Conservation (phyloP, 2,797 vertebrate genomes). For the Hoplostethus mediterraneus region DNA sequence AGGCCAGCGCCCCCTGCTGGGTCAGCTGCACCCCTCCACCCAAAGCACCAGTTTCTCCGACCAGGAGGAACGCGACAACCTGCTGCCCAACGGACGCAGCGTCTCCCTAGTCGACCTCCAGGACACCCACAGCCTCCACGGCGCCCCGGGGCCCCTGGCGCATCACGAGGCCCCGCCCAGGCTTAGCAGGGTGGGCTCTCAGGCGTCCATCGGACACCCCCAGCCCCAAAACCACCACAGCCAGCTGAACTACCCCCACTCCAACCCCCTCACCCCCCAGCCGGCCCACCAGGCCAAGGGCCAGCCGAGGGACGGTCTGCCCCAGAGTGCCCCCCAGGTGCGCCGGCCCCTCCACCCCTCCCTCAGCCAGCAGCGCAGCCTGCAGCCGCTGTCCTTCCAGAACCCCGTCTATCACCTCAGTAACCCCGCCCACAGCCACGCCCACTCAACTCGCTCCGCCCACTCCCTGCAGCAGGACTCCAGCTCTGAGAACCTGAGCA, state of each 20-base stretch:
- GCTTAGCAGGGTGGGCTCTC: slow-evolving; percentile 86
- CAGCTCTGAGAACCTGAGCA: slow-evolving; percentile 94
- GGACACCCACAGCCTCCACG: slow-evolving; percentile 82
- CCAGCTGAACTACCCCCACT: slow-evolving; percentile 70
- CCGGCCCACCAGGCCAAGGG: slow-evolving; percentile 70
- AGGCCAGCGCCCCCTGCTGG: slow-evolving; percentile 86
- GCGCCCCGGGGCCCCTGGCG: slow-evolving; percentile 61
- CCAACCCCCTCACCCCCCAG: slow-evolving; percentile 81
- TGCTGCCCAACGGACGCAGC: slow-evolving; percentile 90
- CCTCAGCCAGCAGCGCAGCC: slow-evolving; percentile 88
- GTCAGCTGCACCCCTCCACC: slow-evolving; percentile 85
- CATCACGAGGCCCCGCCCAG: slow-evolving; percentile 86
- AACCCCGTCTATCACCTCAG: slow-evolving; percentile 96
- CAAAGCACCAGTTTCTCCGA: slow-evolving; percentile 89
- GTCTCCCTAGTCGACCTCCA: slow-evolving; percentile 96
- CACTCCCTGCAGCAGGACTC: slow-evolving; percentile 85
- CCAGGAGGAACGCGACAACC: slow-evolving; percentile 85
- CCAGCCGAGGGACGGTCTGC: slow-evolving; percentile 80
- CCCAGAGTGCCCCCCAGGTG: slow-evolving; percentile 93
- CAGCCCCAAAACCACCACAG: slow-evolving; percentile 78
- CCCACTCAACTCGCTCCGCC: slow-evolving; percentile 63
- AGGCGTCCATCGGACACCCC: slow-evolving; percentile 87
- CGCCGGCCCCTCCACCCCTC: slow-evolving; percentile 89
- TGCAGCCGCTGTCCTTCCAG: slow-evolving; percentile 94
- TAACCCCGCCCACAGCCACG: slow-evolving; percentile 84